Conservation (phyloP, 1,140 invertebrate genomes). For the Diachasmimorpha longicaudata region DNA sequence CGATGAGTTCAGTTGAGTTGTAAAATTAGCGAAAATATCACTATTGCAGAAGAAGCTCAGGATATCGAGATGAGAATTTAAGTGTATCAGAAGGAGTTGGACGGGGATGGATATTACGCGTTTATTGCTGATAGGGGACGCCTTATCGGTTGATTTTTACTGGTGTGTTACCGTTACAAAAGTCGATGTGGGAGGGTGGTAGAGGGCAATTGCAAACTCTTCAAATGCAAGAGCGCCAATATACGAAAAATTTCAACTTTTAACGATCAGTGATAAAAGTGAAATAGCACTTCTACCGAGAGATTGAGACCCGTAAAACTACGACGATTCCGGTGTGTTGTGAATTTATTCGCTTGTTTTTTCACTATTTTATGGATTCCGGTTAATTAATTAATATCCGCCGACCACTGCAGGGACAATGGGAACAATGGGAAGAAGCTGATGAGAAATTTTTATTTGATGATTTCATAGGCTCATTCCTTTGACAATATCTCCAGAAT, state of each 20-base stretch:
- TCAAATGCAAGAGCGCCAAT: neutral
- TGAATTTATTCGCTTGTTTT: neutral
- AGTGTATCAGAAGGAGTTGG: neutral
- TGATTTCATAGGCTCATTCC: too few species aligned
- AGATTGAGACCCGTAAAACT: neutral
- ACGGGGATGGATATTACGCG: neutral
- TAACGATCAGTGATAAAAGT: neutral
- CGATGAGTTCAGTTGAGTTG: neutral
- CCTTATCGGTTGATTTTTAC: conserved; percentile 1
- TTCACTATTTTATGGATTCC: neutral
- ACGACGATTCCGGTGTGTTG: neutral
- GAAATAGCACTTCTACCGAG: neutral
- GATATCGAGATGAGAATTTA: conserved; percentile 15
- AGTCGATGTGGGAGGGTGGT: neutral
- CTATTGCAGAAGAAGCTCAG: neutral
- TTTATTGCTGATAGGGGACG: neutral
- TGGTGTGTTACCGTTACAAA: conserved; percentile 1
- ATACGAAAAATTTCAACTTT: neutral
- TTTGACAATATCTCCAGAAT: too few species aligned
- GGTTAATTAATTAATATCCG: neutral
- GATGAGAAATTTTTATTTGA: too few species aligned
- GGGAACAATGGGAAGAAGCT: too few species aligned
- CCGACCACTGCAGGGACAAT: too few species aligned
- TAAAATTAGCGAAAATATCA: neutral
- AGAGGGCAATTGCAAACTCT: neutral